Conservation (phyloP, 2,888 invertebrate species). For the Mythimna pallens region DNA sequence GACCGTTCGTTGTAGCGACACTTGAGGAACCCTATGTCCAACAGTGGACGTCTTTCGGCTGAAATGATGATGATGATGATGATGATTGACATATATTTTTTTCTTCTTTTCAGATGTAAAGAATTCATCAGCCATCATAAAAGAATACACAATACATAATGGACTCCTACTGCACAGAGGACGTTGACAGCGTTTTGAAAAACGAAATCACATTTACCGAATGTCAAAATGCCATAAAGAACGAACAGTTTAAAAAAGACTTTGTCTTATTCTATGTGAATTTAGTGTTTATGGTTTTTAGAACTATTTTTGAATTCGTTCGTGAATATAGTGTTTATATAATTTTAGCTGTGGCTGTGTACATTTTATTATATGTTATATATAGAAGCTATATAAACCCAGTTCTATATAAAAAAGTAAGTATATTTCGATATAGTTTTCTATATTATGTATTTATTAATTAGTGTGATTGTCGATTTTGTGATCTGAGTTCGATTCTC, state of each 20-base stretch:
- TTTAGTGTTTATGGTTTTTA: slow-evolving; percentile 53
- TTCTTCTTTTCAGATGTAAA: slow-evolving; percentile 46
- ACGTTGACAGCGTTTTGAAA: slow-evolving; percentile 17
- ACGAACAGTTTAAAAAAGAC: slow-evolving; percentile 43
- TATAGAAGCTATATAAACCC: slow-evolving; percentile 79
- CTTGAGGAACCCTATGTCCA: too few species aligned
- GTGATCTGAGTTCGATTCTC: not conserved
- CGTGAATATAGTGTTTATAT: slow-evolving; percentile 63
- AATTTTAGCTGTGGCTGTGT: slow-evolving; percentile 65
- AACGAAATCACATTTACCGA: slow-evolving; percentile 36
- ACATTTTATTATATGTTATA: slow-evolving; percentile 67
- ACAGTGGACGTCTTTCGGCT: too few species aligned
- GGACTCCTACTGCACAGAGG: slow-evolving; percentile 30
- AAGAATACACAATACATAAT: slow-evolving; percentile 34
- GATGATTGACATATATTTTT: not conserved
- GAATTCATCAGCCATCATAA: slow-evolving; percentile 7
- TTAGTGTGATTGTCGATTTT: not conserved
- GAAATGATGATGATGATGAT: too few species aligned
- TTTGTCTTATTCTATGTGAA: slow-evolving; percentile 64
- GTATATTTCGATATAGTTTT: slow-evolving; percentile 33
- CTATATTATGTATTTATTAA: not conserved
- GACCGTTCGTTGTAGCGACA: too few species aligned
- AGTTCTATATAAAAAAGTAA: slow-evolving; percentile 78
- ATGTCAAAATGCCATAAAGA: slow-evolving; percentile 41
- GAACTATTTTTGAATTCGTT: slow-evolving; percentile 59